Base-by-base conservation (phyloP, 2,888 invertebrate genomes). In the Sarcophaga carnaria region DNA sequence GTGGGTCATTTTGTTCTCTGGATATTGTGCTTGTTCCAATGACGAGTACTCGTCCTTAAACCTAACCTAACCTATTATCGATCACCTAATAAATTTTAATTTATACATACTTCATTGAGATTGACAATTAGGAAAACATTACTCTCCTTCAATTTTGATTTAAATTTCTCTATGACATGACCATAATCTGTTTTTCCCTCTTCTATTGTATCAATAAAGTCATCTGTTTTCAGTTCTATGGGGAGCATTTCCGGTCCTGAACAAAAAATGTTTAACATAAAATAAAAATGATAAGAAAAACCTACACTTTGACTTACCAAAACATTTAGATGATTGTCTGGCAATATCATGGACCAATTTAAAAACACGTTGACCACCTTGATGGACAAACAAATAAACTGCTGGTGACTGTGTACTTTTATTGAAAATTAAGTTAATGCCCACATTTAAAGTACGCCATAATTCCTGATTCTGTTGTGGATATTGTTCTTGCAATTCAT, bases 121-220 rank as follows among this genome's bases (percentile, higher is more conserved):
- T 93, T 90, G 0, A 89, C 90, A 45, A 93, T 90, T 2, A 93
- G 84, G 66, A 93, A 88, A 17, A 93, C 93, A 67, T 91, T 91
- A 20, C 92, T 91, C 25, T 87, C 81, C 5, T 90, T 88, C 1
- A 93, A 83, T 85, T 90, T 91, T 2, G 77, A 79, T 85, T 90
- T 92, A 81, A 90, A 93, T 79, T 90, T 89, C 20, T 90, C 89
- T 64, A 93, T 92, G 6, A 90, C 89, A 71, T 89, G 81, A 0
- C 93, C 93, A 71, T 92, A 91, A 83, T 93, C 93, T 0, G 66
- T n/a, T 17, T 86, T 85, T 1, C 86, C 37, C 37, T 37, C 86
- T 22, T 85, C 80, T 4, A 86, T 10, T 2, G 90, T 82, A 5
- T 88, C 83, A n/a, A 80, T 63, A 45, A 93, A 92, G 69, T 92